Evolutionary conservation across 2,888 invertebrate species (phyloP), one percentile per base, ranked within the genome.

Genomic region (Xestia rhomboidea): DNA sequence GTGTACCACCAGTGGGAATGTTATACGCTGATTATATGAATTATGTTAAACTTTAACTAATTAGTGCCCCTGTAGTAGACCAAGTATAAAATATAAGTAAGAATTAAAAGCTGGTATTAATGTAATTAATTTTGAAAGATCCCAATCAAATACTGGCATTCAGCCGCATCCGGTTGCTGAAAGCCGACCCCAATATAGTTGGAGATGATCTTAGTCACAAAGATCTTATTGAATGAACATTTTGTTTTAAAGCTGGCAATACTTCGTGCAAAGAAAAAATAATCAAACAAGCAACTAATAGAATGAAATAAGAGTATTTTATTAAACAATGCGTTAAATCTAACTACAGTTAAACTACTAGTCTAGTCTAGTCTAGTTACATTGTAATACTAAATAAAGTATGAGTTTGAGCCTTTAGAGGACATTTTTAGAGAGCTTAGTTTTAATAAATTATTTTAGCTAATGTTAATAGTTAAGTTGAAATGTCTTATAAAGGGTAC

Each of bases 281-380:
- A 62, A 68, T 51, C 54, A 82, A 81, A 78, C 72, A 79, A 79
- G 79, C 72, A 84, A 77, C 68, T 54, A 78, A 80, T 44, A 77
- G 75, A 82, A 73, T 76, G 66, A 76, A 80, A 73, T 18, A 72
- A 69, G 63, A 76, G 57, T 79, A 74, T 63, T 89, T 88, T 83
- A 88, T 87, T 89, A 81, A 76, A 73, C 68, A 77, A 64, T 80
- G 76, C 68, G 68, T 71, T 69, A 63, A 64, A 75, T 66, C 13
- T 67, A 41, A 63, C 54, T 68, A 80, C 27, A 73, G 27, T 44
- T 79, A 49, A 74, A 81, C 44, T 76, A 79, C n/a, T n/a, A n/a
- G n/a, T n/a, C n/a, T n/a, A n/a, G n/a, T n/a, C n/a, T n/a, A 27
- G 4, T 38, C 54, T 79, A 60, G 24, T 60, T 66, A 51, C 73